Base-by-base conservation (phyloP, 2,797 vertebrate genomes). In the Helarctos malayanus region DNA sequence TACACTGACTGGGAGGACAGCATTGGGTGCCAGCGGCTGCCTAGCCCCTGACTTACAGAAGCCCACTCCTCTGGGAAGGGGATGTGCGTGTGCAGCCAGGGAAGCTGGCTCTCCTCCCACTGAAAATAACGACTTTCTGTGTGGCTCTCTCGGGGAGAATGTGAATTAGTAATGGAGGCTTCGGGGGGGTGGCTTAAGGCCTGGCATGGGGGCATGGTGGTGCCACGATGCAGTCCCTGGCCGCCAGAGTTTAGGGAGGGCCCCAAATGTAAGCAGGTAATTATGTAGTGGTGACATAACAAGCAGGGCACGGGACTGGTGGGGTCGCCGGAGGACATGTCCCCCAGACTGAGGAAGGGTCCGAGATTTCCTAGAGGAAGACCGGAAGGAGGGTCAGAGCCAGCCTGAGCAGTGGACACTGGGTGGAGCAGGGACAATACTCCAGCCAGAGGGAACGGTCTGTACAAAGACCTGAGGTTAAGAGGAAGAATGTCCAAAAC, bases 21-120 rank as follows among this genome's bases (percentile, higher is more conserved):
- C 25, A 6, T 11, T 27, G 25, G 35, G 11, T 11, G 73, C 47
- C 49, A 38, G 16, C 5, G 7, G 11, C 38, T 8, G 52, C 16
- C 21, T 29, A 5, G 52, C 2, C 12, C 63, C 25, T 29, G 59
- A 21, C 7, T 15, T 29, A 7, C 45, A 0, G 45, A n/a, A 16
- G 5, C 49, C 59, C 25, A 38, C 29, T 35, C 41, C 25, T 18
- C 63, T 38, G 54, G 63, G 75, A 23, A 52, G 7, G 25, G 19
- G 25, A 5, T 11, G 8, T 3, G 10, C 2, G 21, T 19, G 63
- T 3, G 11, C 0, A 32, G 2, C 13, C 27, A 10, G n/a, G 41
- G 45, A 21, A 79, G 52, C 73, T 4, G 57, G 23, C 52, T 49
- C 4, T 49, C n/a, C 32, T 12, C 75, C 49, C 8, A 15, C 6